These are phyloP conservation scores for Capitulum mitella DNA, from an alignment of 2,888 invertebrate species.

Conservation along the genomic window DNA sequence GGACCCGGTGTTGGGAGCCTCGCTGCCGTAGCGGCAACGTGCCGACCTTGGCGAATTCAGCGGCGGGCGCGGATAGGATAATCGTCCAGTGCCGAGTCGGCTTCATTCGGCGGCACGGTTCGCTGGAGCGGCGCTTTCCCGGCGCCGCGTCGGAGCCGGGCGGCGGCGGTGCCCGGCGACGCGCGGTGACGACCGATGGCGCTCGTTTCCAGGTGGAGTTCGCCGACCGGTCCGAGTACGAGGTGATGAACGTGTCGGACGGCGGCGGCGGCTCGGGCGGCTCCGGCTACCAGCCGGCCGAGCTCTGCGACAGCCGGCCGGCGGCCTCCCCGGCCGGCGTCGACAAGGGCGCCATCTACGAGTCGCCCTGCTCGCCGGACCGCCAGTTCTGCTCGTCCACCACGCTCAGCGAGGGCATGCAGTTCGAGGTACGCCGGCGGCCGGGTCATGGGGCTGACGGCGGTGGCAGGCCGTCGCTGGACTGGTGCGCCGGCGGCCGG, in stretches of 20 bases:
- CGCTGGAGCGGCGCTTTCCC: too few relatives aligned
- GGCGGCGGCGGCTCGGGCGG: not conserved
- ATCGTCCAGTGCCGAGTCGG: too few relatives aligned
- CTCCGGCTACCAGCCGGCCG: not conserved
- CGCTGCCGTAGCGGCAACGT: too few relatives aligned
- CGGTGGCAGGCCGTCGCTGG: not conserved
- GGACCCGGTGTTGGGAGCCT: too few relatives aligned
- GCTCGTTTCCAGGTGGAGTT: constrained; percentile 16
- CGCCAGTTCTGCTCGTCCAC: constrained; percentile 86
- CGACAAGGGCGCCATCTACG: constrained; percentile 33
- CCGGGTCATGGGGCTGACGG: not conserved
- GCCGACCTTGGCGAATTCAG: too few relatives aligned
- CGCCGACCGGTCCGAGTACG: not conserved
- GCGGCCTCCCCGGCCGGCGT: constrained; percentile 18
- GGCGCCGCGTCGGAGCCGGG: too few relatives aligned
- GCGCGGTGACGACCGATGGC: too few relatives aligned
- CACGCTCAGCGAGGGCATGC: constrained; percentile 45
- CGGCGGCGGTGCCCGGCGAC: too few relatives aligned
- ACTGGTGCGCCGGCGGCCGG: too few relatives aligned
- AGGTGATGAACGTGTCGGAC: constrained; percentile 18
- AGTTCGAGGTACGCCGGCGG: constrained; percentile 25
- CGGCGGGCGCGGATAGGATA: too few relatives aligned
- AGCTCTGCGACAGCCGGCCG: constrained; percentile 3
- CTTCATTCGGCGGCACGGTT: too few relatives aligned
- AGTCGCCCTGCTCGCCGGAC: constrained; percentile 69